Conservation (phyloP, 2,888 invertebrate genomes). For the Acholoe squamosa region DNA sequence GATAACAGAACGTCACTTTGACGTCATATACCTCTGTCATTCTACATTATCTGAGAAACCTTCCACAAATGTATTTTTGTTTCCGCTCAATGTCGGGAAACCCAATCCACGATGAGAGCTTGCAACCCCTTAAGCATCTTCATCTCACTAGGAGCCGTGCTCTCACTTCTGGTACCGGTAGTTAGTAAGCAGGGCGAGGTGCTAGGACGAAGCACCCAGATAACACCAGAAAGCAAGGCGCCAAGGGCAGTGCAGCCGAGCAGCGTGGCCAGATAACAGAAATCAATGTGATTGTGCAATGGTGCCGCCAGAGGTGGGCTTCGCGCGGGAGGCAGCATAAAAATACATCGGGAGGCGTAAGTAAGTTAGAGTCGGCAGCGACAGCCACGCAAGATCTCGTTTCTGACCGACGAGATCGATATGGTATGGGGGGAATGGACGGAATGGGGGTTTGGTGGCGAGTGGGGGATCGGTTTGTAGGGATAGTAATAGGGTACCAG, state of each 20-base stretch:
- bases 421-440: background rate
- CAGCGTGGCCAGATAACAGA: conserved; percentile 22
- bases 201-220: background rate
- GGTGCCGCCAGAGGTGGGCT: background rate
- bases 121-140: too few species aligned
- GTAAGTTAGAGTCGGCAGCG: conserved; percentile 34
- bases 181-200: too few species aligned
- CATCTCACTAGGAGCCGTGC: too few species aligned
- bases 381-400: background rate
- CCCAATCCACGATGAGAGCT: too few species aligned
- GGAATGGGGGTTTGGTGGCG: background rate
- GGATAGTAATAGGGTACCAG: background rate
- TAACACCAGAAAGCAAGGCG: background rate
- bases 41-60: too few species aligned
- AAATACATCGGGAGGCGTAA: conserved; percentile 51
- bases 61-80: too few species aligned
- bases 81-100: too few species aligned
- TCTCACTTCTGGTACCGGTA: background rate
- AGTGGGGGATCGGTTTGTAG: background rate
- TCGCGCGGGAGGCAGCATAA: conserved; percentile 22
- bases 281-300: conserved; percentile 43
- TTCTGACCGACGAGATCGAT: conserved; percentile 32
- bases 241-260: conserved; percentile 26
- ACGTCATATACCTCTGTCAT: too few species aligned
- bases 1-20: too few species aligned